Percentiles rank a stretch among this genome's conserved stretches.
Evolutionary conservation across 2,888 invertebrate genomes (phyloP).

Genomic region (Chymomyza amoena): DNA sequence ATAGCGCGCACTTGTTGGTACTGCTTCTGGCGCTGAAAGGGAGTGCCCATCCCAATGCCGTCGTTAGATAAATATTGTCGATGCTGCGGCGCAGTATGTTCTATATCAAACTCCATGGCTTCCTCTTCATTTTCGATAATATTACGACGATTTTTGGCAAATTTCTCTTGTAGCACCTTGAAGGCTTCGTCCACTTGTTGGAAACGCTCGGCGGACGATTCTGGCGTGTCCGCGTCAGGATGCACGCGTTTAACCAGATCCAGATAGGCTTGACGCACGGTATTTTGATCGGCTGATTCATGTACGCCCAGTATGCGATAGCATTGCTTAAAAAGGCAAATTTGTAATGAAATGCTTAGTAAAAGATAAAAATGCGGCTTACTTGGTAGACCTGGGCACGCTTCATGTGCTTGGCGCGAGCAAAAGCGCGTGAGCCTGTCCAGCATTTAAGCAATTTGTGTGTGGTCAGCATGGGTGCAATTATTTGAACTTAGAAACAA

Average conservation of each 20-base stretch:
- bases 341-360: constrained; percentile 1
- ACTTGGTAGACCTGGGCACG: constrained; percentile 50
- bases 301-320: constrained; percentile 84
- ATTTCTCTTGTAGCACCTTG: constrained; percentile 84
- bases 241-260: constrained; percentile 89
- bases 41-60: constrained; percentile 89
- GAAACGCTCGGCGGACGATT: constrained; percentile 87
- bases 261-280: constrained; percentile 86
- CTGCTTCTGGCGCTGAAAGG: constrained; percentile 88
- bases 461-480: background rate
- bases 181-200: constrained; percentile 88
- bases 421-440: background rate
- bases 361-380: background rate
- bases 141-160: constrained; percentile 82
- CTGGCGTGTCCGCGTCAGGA: constrained; percentile 87
- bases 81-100: constrained; percentile 94
- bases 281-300: constrained; percentile 85
- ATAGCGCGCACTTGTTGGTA: constrained; percentile 85
- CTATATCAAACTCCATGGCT: constrained; percentile 83
- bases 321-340: constrained; percentile 81
- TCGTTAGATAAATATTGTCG: constrained; percentile 86
- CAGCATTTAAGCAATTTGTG: constrained; percentile 4
- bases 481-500: background rate
- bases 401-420: constrained; percentile 53
- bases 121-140: constrained; percentile 79